These are phyloP conservation scores for Xerus rutilus DNA, from an alignment of 2,797 vertebrate genomes.

Conservation along the genomic window DNA sequence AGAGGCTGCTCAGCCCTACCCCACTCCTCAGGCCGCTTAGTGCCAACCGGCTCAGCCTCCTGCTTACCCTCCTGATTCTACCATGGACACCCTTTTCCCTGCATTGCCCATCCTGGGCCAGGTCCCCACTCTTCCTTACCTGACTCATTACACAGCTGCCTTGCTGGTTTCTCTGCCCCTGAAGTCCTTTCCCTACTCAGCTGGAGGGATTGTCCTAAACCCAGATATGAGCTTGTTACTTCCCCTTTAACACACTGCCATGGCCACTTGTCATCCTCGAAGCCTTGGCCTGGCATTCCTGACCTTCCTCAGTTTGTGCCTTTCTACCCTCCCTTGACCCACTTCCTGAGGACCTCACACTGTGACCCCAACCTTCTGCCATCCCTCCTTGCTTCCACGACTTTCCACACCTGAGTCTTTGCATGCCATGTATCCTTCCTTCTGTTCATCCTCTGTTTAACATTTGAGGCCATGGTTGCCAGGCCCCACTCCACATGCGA, in stretches of 20 bases:
- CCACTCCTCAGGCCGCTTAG: background rate
- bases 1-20: background rate
- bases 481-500: background rate
- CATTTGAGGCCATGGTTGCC: background rate
- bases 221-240: background rate
- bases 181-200: background rate
- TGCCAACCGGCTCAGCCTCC: background rate
- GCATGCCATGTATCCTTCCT: background rate
- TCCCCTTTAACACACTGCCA: background rate
- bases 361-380: background rate
- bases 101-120: background rate
- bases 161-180: background rate
- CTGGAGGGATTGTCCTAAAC: background rate
- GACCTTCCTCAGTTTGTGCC: background rate
- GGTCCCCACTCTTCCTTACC: background rate
- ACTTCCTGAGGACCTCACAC: background rate
- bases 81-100: background rate
- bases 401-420: background rate
- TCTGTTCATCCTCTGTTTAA: background rate
- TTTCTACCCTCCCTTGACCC: background rate
- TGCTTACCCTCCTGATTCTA: background rate
- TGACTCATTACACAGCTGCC: background rate
- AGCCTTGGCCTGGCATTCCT: background rate
- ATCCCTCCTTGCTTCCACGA: background rate
- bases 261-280: background rate